A percentile compares a stretch with the other conserved stretches of the same genome.
Conservation (phyloP, 2,113 vertebrate genomes). For the Mustela lutreola region DNA sequence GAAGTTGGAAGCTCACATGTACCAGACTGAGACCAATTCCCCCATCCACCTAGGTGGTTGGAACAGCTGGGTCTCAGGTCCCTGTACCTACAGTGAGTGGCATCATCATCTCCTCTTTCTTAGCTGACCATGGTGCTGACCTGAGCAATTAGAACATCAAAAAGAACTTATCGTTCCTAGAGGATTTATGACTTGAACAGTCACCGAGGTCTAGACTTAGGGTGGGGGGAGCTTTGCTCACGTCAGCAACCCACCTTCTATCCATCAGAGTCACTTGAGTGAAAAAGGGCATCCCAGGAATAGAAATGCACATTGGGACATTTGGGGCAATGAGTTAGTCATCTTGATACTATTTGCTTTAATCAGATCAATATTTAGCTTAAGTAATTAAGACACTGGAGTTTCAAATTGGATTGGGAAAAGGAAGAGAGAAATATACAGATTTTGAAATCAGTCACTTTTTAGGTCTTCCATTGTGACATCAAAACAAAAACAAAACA, state of each 20-base stretch:
- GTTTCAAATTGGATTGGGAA: conserved; percentile 2
- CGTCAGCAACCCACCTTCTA: background rate
- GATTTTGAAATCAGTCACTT: conserved; percentile 55
- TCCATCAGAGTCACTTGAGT: background rate
- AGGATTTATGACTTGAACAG: background rate
- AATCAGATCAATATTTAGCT: background rate
- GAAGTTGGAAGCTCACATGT: background rate
- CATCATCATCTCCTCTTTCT: background rate
- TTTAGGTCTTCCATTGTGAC: conserved; percentile 67
- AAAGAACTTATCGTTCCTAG: background rate
- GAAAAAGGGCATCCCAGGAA: background rate
- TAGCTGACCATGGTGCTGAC: background rate
- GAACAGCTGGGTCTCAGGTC: background rate
- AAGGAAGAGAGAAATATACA: background rate
- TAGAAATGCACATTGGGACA: background rate
- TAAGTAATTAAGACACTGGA: background rate
- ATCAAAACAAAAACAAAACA: conserved; percentile 37
- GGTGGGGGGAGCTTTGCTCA: background rate
- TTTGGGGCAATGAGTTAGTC: background rate
- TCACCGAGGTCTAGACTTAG: background rate
- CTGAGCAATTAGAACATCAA: background rate
- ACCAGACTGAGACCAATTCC: background rate
- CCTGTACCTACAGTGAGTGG: background rate
- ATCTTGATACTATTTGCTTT: background rate
- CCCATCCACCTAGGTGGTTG: background rate